These are phyloP conservation scores for Willowsia nigromaculata DNA, from an alignment of 2,888 invertebrate genomes.

Conservation along the genomic window DNA sequence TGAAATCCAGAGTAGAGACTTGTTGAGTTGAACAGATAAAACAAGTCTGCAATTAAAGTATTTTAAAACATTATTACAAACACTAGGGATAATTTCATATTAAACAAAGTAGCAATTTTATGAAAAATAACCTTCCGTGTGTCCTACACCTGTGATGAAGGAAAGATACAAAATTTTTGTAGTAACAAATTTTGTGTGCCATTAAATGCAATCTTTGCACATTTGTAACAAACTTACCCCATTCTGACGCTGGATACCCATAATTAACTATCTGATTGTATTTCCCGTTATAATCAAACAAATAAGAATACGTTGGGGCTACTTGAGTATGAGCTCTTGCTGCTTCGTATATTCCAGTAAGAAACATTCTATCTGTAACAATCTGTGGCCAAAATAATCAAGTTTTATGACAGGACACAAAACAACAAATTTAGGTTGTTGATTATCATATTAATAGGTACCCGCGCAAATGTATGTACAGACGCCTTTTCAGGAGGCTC, in stretches of 20 bases:
- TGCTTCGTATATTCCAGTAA: conserved; percentile 71
- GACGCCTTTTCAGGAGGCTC: conserved; percentile 54
- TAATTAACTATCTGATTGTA: conserved; percentile 63
- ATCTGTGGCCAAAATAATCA: conserved; percentile 51
- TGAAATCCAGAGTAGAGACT: conserved; percentile 70
- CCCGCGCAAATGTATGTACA: conserved; percentile 58
- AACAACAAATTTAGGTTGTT: too few relatives aligned
- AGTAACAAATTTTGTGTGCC: too few relatives aligned
- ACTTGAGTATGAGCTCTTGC: conserved; percentile 70
- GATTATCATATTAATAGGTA: conserved; percentile 16
- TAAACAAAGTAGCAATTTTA: neutral
- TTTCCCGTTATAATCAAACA: conserved; percentile 68
- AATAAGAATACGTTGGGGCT: conserved; percentile 73
- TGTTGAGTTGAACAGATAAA: conserved; percentile 72
- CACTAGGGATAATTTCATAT: too few relatives aligned
- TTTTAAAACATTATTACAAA: neutral
- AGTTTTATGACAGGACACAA: neutral
- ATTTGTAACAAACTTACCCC: too few relatives aligned
- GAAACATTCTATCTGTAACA: conserved; percentile 72
- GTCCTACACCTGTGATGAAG: conserved; percentile 43
- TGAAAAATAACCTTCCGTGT: conserved; percentile 26
- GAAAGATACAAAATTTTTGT: too few relatives aligned
- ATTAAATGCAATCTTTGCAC: too few relatives aligned
- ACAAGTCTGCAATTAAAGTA: conserved; percentile 57
- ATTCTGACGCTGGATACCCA: conserved; percentile 63